Base-by-base conservation (phyloP, 2,113 vertebrate species). In the Etheostoma spectabile region DNA sequence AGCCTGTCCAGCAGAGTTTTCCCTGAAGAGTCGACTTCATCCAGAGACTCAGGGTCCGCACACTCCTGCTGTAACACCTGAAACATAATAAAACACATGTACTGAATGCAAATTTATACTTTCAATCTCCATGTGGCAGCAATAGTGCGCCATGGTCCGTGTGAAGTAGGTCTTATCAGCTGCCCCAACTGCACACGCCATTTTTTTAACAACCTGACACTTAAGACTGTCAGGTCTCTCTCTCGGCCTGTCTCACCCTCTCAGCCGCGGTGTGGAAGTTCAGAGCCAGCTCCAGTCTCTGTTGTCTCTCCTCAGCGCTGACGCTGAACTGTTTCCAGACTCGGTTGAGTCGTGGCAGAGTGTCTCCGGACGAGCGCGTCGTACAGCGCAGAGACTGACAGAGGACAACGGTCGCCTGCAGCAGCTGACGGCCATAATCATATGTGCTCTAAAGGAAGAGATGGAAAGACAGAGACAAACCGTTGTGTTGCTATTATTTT, bases 261-360 rank as follows among this genome's bases (percentile, higher is more conserved):
- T 99, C 98, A 0, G 97, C 96, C n/a, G 94, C 94, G 1, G 93
- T 93, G 90, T 99, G 97, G 93, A 99, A 99, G 27, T 92, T 93
- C 87, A 96, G 93, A 69, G 97, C 97, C 63, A 97, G 97, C 90
- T 99, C 97, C 91, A 99, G 87, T 5, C 98, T 90, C 33, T 97
- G 96, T 3, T 97, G 96, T 51, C 98, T 93, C 93, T 99, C 98
- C 66, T 99, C 98, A 0, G 96, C 96, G 6, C 97, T 97, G 89
- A 98, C 90, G 24, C 95, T 97, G 86, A 99, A 99, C 91, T 99
- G 98, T 74, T 99, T 99, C 98, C 98, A 99, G 19, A 98, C 96
- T 75, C 98, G 96, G 93, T 99, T 99, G 85, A 99, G 94, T 8
- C 97, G 95, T 14, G 98, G 98, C 83, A 99, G 96, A 0, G 98